Conservation (phyloP, 2,113 vertebrate species). For the Channa argus region DNA sequence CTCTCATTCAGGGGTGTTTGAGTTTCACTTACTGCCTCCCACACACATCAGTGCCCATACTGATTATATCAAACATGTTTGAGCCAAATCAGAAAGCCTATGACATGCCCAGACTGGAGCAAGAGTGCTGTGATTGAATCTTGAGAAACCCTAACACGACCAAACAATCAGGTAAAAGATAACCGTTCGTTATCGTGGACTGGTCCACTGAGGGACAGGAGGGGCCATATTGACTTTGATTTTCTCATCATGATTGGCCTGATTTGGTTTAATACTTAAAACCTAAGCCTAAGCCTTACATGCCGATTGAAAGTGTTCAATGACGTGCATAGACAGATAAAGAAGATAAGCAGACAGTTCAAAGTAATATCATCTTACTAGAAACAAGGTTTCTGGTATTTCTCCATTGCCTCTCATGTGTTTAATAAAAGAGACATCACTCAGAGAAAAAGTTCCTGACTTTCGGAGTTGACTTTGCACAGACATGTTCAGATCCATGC, state of each 20-base stretch:
- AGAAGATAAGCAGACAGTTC: neutral
- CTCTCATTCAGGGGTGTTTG: neutral
- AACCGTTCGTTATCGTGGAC: slow-evolving; percentile 14
- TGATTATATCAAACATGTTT: slow-evolving; percentile 52
- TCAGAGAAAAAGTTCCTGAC: neutral
- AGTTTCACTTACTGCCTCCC: slow-evolving; percentile 28
- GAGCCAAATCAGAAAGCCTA: slow-evolving; percentile 35
- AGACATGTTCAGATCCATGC: slow-evolving; percentile 8
- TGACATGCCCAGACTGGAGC: slow-evolving; percentile 54
- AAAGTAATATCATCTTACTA: neutral
- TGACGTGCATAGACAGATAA: slow-evolving; percentile 14
- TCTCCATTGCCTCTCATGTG: neutral
- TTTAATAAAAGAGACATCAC: neutral
- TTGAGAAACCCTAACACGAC: slow-evolving; percentile 1
- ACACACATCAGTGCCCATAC: slow-evolving; percentile 16
- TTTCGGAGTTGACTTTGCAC: slow-evolving; percentile 25
- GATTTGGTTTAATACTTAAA: slow-evolving; percentile 17
- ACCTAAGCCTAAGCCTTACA: slow-evolving; percentile 6
- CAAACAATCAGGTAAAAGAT: slow-evolving; percentile 18
- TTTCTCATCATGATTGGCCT: slow-evolving; percentile 13
- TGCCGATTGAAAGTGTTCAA: slow-evolving; percentile 16
- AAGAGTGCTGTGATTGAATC: slow-evolving; percentile 21
- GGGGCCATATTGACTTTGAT: slow-evolving; percentile 21
- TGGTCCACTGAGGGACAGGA: slow-evolving; percentile 10
- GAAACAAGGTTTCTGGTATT: neutral